Evolutionary conservation across 2,888 invertebrate species (phyloP).

Genomic region (Luffia ferchaultella): DNA sequence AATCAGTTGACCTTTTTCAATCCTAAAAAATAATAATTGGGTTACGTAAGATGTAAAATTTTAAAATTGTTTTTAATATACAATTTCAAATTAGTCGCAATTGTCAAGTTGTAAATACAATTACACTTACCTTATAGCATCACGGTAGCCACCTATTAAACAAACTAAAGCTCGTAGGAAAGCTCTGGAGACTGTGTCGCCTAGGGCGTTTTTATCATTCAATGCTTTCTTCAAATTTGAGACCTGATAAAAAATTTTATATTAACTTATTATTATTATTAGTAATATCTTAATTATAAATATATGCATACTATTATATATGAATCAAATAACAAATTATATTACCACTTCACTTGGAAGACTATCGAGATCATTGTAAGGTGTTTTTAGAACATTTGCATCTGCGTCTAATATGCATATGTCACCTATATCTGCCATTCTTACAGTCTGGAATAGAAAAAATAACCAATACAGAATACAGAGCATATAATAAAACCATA

Average conservation of each 20-base stretch:
- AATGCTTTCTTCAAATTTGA: constrained; percentile 78
- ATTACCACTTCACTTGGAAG: constrained; percentile 91
- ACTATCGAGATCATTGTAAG: constrained; percentile 89
- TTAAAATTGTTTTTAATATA: neutral
- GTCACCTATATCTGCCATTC: constrained; percentile 88
- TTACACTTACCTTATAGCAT: constrained; percentile 75
- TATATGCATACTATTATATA: no score
- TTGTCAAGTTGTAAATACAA: neutral
- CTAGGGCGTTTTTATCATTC: constrained; percentile 79
- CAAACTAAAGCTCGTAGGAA: constrained; percentile 92
- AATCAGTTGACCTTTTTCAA: constrained; percentile 65
- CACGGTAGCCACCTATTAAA: constrained; percentile 93
- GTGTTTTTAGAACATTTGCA: constrained; percentile 83
- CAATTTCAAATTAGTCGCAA: neutral
- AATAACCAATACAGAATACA: no score
- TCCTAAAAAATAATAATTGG: constrained; percentile 43
- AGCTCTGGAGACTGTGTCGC: constrained; percentile 92
- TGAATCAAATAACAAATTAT: no score
- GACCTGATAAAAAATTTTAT: constrained; percentile 60
- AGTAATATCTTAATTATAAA: no score
- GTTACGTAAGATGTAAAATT: no score
- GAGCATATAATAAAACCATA: no score
- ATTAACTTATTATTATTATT: no score
- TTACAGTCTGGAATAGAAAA: constrained; percentile 74
- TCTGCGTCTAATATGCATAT: constrained; percentile 95